Conservation (phyloP, 2,797 vertebrate species). For the Loris lydekkerianus region DNA sequence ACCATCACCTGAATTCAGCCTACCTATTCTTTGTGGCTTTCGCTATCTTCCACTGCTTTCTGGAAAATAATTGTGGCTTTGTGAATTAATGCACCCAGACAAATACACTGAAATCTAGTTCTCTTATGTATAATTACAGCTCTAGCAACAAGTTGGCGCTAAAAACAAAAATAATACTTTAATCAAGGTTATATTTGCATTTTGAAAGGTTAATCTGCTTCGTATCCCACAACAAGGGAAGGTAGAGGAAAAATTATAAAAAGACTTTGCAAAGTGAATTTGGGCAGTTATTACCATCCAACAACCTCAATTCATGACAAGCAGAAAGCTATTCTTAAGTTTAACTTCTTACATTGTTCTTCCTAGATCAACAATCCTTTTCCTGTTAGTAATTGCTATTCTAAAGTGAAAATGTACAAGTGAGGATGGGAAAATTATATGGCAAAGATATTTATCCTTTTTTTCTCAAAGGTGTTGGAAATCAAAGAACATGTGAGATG, state of each 20-base stretch:
- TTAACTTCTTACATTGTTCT: neutral
- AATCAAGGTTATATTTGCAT: neutral
- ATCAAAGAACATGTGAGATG: neutral
- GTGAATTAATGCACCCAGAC: neutral
- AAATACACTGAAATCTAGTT: neutral
- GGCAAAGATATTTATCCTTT: neutral
- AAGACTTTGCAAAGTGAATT: neutral
- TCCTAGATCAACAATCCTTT: neutral
- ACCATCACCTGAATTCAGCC: neutral
- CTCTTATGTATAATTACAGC: neutral
- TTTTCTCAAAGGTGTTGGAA: neutral
- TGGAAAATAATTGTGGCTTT: neutral
- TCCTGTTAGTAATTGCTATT: neutral
- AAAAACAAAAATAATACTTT: neutral
- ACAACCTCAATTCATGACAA: neutral
- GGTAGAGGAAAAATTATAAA: neutral
- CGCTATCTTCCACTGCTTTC: neutral
- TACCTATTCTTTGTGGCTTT: neutral
- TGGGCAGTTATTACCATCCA: neutral
- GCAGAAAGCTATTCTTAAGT: neutral
- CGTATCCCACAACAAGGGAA: neutral
- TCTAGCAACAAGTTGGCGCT: neutral
- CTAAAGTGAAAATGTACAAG: neutral
- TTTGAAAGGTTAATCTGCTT: neutral
- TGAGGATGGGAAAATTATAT: neutral